Evolutionary conservation across 1,140 invertebrate genomes (phyloP).

Genomic region (Drosophila melanica): DNA sequence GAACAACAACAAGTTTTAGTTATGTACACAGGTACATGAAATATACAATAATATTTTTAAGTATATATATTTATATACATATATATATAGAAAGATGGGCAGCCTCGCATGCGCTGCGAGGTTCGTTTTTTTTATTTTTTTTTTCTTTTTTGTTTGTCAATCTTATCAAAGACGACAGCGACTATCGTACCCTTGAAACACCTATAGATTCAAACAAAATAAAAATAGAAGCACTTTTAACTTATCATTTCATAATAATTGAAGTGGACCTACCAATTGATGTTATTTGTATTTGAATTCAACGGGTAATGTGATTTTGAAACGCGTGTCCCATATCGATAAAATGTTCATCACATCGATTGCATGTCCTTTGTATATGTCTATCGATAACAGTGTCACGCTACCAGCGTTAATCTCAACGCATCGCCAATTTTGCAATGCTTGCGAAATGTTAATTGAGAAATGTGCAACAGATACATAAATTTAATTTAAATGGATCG

Average conservation of each 20-base stretch:
- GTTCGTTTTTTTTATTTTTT: conserved; percentile 29
- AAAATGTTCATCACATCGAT: not conserved
- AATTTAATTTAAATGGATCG: conserved; percentile 46
- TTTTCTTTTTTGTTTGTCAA: conserved; percentile 70
- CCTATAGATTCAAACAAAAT: conserved; percentile 51
- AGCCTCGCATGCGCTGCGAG: conserved; percentile 43
- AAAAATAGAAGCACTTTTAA: conserved; percentile 48
- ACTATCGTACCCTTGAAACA: conserved; percentile 69
- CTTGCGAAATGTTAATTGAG: conserved; percentile 29
- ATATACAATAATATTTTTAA: conserved; percentile 33
- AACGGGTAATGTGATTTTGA: not conserved
- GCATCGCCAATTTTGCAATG: conserved; percentile 15
- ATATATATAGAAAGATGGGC: conserved; percentile 32
- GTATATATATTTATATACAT: conserved; percentile 36
- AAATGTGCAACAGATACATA: conserved; percentile 38
- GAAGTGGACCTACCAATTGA: conserved; percentile 41
- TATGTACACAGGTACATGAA: conserved; percentile 11
- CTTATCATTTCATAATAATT: conserved; percentile 62
- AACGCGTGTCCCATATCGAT: not conserved
- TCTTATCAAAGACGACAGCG: conserved; percentile 69
- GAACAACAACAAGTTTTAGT: conserved; percentile 30
- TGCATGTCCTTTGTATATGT: conserved; percentile 5
- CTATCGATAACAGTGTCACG: conserved; percentile 27
- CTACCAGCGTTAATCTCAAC: not conserved
- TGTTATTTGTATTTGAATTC: conserved; percentile 26